Percentiles rank a stretch among this genome's conserved stretches.
Evolutionary conservation across 2,797 vertebrate species (phyloP).

Genomic region (Rhinoraja longicauda): DNA sequence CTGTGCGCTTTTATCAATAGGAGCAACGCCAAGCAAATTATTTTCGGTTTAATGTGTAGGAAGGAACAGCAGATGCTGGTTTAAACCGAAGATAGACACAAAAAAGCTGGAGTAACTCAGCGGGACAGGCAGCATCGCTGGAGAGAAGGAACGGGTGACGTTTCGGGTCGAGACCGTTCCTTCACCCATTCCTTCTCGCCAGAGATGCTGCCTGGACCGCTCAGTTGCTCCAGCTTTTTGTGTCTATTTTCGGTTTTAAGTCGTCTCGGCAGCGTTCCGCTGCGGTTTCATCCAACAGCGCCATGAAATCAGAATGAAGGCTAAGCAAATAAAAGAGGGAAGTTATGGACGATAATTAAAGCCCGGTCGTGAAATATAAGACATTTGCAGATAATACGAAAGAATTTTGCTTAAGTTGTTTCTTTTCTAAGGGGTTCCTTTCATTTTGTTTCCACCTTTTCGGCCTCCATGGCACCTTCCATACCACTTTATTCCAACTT

Average conservation of each 20-base stretch:
- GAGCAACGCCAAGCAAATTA: neutral
- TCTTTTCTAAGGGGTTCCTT: neutral
- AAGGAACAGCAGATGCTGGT: too few species aligned
- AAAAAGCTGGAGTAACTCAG: too few species aligned
- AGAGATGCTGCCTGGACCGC: too few species aligned
- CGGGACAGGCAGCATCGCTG: too few species aligned
- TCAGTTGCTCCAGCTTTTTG: too few species aligned
- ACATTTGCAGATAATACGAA: neutral
- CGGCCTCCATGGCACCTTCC: neutral
- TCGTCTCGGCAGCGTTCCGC: neutral
- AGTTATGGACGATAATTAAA: neutral
- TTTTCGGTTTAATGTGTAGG: neutral
- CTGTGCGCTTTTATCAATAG: neutral
- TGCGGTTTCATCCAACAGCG: neutral
- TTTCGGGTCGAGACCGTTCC: too few species aligned
- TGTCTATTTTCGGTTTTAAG: neutral
- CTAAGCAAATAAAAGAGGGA: neutral
- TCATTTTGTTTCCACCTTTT: neutral
- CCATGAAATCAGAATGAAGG: neutral
- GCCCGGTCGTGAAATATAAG: neutral
- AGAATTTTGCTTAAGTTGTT: neutral
- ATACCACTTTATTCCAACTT: neutral
- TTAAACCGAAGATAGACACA: too few species aligned
- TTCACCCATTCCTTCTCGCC: too few species aligned
- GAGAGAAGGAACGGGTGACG: too few species aligned